Percentiles rank a stretch among this genome's conserved stretches.
Conservation (phyloP, 1,140 invertebrate species). For the Xylocopa sonorina region DNA sequence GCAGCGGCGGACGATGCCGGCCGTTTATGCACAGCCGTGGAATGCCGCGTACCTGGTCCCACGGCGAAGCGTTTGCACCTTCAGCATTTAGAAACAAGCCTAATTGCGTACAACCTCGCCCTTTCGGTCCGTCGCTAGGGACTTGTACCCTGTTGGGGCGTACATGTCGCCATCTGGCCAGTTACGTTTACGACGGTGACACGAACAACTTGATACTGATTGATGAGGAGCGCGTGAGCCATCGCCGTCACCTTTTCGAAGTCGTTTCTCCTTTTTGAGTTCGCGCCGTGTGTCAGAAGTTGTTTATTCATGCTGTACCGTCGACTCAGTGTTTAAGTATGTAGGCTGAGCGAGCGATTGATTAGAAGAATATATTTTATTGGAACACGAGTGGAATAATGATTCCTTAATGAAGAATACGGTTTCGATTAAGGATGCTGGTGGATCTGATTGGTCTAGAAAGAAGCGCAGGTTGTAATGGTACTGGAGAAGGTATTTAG, state of each 20-base stretch:
- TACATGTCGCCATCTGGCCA: background rate
- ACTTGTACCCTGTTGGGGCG: slow-evolving; percentile 13
- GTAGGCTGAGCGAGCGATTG: background rate
- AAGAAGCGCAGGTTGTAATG: background rate
- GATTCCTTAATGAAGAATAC: background rate
- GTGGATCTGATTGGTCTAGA: background rate
- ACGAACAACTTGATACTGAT: slow-evolving; percentile 32
- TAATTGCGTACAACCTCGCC: slow-evolving; percentile 32
- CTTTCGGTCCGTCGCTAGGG: slow-evolving; percentile 23
- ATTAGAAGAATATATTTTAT: background rate
- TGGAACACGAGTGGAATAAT: background rate
- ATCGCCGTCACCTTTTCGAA: background rate
- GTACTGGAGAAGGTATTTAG: too few relatives aligned
- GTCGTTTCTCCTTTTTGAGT: background rate
- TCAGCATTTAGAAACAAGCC: slow-evolving; percentile 60
- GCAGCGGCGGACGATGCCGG: slow-evolving; percentile 55
- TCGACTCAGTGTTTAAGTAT: too few relatives aligned
- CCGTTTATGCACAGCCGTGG: slow-evolving; percentile 70
- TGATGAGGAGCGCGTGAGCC: slow-evolving; percentile 14
- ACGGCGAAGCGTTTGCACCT: slow-evolving; percentile 65
- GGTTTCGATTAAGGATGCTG: too few relatives aligned
- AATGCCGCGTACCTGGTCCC: slow-evolving; percentile 62
- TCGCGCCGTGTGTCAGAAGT: background rate
- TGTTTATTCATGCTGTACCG: background rate
- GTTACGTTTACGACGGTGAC: background rate